phyloP scores from a whole-genome alignment of 2,888 invertebrate species.

The Tachina fera region DNA sequence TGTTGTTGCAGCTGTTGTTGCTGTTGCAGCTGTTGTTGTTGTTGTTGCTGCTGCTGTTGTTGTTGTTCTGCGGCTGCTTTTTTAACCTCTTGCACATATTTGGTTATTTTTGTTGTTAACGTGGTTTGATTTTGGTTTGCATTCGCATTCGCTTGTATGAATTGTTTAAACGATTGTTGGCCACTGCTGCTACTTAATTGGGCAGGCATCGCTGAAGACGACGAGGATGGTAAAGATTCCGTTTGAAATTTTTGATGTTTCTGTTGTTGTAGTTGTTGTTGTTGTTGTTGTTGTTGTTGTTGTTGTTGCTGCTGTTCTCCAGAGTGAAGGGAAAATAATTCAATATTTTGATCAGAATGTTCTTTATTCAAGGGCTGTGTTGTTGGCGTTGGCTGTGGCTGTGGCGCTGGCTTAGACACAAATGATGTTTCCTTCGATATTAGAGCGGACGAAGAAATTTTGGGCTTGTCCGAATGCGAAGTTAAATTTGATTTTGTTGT shows the following conservation, averaged over 20 bases:
- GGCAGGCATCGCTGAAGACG: constrained; percentile 27
- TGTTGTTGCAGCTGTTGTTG: constrained; percentile 49
- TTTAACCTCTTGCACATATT: constrained; percentile 71
- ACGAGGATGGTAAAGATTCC: constrained; percentile 22
- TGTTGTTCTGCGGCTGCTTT: constrained; percentile 64
- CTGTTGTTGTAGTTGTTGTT: neutral
- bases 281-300: constrained; percentile 34
- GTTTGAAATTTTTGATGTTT: constrained; percentile 52
- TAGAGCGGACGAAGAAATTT: constrained; percentile 73
- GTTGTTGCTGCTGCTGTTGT: constrained; percentile 39
- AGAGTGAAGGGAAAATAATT: constrained; percentile 59
- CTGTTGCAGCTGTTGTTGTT: constrained; percentile 36
- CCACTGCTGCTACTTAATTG: constrained; percentile 48
- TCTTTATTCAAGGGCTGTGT: constrained; percentile 34
- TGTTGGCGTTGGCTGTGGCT: neutral
- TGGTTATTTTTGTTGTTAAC: constrained; percentile 59
- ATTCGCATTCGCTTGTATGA: constrained; percentile 55
- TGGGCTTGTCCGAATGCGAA: constrained; percentile 58
- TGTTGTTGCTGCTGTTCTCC: constrained; percentile 10
- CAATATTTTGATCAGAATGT: constrained; percentile 64
- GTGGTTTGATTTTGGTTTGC: constrained; percentile 43
- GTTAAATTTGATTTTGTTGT: constrained; percentile 56
- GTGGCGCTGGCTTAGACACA: constrained; percentile 83
- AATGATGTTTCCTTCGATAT: constrained; percentile 85
- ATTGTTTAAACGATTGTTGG: constrained; percentile 65